A percentile compares a stretch with the other conserved stretches of the same genome.
Conservation (phyloP, 1,140 invertebrate genomes). For the Drosophila erecta region DNA sequence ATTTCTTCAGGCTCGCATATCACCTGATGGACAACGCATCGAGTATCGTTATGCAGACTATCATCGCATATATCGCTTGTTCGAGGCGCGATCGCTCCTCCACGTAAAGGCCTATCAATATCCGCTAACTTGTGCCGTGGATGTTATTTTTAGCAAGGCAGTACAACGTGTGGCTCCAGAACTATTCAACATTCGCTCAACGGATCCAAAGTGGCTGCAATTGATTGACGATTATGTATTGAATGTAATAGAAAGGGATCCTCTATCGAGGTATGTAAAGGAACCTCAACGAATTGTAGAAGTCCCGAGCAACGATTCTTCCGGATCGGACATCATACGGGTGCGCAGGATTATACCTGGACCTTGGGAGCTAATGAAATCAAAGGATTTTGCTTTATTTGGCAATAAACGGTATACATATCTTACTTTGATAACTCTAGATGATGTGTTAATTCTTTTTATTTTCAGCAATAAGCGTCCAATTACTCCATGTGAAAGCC, state of each 20-base stretch:
- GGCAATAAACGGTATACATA: constrained; percentile 38
- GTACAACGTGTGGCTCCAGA: constrained; percentile 32
- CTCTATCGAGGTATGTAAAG: constrained; percentile 17
- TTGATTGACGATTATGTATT: constrained; percentile 45
- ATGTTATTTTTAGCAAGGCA: constrained; percentile 32
- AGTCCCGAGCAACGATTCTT: background rate
- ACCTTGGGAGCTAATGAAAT: constrained; percentile 45
- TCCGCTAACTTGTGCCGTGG: constrained; percentile 37
- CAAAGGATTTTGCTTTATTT: constrained; percentile 51
- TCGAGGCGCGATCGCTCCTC: constrained; percentile 50
- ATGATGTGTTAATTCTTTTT: background rate
- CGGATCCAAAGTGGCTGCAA: constrained; percentile 31
- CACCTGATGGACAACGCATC: constrained; percentile 63
- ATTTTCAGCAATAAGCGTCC: constrained; percentile 36
- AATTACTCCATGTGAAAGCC: constrained; percentile 9
- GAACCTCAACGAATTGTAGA: constrained; percentile 30
- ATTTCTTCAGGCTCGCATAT: constrained; percentile 61
- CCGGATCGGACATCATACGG: background rate
- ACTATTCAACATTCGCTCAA: constrained; percentile 23
- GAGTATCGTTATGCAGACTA: constrained; percentile 76
- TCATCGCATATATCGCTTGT: constrained; percentile 66
- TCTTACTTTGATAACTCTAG: background rate
- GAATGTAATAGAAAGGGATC: constrained; percentile 36
- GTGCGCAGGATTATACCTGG: constrained; percentile 37
- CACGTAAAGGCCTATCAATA: constrained; percentile 51